Evolutionary conservation across 2,888 invertebrate genomes (phyloP), one percentile per base, ranked within the genome.

Genomic region (Drosophila pseudotalamancana): DNA sequence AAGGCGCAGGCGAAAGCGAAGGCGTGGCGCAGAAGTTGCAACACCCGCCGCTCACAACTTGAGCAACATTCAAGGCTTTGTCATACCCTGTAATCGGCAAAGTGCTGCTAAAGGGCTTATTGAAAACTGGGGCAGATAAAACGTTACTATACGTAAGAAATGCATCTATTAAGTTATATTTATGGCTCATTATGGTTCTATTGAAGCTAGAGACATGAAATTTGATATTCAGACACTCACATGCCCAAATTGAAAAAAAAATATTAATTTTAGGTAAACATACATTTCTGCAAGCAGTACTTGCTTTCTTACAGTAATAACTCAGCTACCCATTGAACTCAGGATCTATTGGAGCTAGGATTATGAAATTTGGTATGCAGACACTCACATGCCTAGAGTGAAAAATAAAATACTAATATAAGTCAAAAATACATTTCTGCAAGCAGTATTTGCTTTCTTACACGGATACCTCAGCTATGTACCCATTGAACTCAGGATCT

Each of bases 11-110:
- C 43, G 9, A 35, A n/a, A n/a, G n/a, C n/a, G n/a, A n/a, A 11
- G 35, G 25, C 32, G 32, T 12, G 18, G 60, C 25, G 25, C 42
- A 27, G 27, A 23, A 18, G 37, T 37, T 60, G 42, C 49, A 59
- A 18, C 29, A 31, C 23, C 27, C 23, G 27, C 42, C 16, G 14
- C 23, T 6, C 6, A 8, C 19, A 34, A 11, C 11, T 43, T 23
- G 8, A 2, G 27, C 37, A 37, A 19, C 27, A 12, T 49, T 49
- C 29, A n/a, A 29, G 29, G 29, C 25, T 39, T 35, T 25, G n/a
- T 4, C 6, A 45, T 59, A 23, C 59, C 37, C 59, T 57, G n/a
- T 23, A 14, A 14, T 6, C 12, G 4, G 3, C 5, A 6, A 6
- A 3, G 5, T 2, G 6, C 4, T 19, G n/a, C 12, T 9, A 25